Conservation (phyloP, 2,113 vertebrate species). For the Elgaria multicarinata region DNA sequence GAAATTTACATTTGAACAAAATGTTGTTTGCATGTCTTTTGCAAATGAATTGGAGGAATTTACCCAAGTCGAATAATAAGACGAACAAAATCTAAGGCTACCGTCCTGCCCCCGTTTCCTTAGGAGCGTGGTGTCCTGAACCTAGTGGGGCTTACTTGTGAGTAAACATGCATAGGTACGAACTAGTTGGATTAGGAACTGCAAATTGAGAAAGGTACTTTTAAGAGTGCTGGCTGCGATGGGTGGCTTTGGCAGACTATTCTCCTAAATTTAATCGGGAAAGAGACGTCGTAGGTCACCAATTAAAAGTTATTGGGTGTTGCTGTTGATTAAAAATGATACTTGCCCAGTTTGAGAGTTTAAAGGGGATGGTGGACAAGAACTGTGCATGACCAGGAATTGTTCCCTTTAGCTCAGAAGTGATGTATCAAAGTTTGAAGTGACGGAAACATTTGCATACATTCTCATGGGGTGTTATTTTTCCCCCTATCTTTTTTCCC, state of each 20-base stretch:
- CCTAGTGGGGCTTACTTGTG: background rate
- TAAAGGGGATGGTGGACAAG: background rate
- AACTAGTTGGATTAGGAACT: background rate
- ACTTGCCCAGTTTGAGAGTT: background rate
- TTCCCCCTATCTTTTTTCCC: slow-evolving; percentile 53
- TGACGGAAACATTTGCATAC: background rate
- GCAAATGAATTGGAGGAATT: background rate
- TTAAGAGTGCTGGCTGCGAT: background rate
- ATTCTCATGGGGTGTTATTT: slow-evolving; percentile 54
- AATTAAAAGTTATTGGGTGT: background rate
- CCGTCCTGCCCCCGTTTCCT: background rate
- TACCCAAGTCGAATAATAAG: no score
- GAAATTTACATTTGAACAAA: background rate
- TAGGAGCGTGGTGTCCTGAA: background rate
- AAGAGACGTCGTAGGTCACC: background rate
- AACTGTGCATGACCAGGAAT: background rate
- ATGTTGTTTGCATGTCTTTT: background rate
- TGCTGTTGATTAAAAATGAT: slow-evolving; percentile 1
- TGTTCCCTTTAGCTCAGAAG: background rate
- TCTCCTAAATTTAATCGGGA: slow-evolving; percentile 7
- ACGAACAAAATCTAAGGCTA: background rate
- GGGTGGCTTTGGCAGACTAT: background rate
- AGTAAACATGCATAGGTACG: background rate
- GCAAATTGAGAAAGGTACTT: background rate
- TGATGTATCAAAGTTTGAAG: slow-evolving; percentile 18